phyloP scores from a whole-genome alignment of 2,113 vertebrate species.

The Promerops cafer region DNA sequence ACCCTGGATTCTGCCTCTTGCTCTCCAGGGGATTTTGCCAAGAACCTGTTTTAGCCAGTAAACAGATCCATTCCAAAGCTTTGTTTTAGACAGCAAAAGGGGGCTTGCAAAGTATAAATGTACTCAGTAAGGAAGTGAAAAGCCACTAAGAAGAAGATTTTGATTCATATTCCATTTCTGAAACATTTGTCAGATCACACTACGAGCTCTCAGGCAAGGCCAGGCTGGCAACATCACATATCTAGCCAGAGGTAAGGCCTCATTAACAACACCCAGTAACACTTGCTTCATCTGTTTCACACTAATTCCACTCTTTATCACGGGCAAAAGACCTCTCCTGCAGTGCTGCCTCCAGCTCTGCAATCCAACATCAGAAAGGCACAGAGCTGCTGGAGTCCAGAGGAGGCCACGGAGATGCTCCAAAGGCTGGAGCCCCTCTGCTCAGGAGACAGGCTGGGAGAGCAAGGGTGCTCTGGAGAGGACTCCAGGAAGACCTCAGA shows the following conservation, averaged over 20 bases:
- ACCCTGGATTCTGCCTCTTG: background rate
- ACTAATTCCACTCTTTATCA: background rate
- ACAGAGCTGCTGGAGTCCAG: background rate
- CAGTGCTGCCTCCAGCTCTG: background rate
- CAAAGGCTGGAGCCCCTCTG: background rate
- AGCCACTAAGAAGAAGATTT: background rate
- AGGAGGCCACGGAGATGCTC: background rate
- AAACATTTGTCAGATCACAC: background rate
- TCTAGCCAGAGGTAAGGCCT: background rate
- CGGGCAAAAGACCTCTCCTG: background rate
- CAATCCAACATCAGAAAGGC: background rate
- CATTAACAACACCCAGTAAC: background rate
- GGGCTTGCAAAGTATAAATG: background rate
- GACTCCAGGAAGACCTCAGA: background rate
- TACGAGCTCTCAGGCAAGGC: background rate
- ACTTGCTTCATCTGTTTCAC: background rate
- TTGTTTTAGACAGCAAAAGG: background rate
- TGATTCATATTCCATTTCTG: background rate
- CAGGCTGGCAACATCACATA: background rate
- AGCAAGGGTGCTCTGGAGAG: background rate
- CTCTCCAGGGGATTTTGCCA: background rate
- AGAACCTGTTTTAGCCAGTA: background rate
- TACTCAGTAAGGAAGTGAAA: background rate
- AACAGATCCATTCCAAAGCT: background rate
- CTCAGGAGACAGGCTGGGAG: background rate